A percentile compares a stretch with the other conserved stretches of the same genome.
Evolutionary conservation across 2,888 invertebrate species (phyloP).

Genomic region (Diaperis boleti): DNA sequence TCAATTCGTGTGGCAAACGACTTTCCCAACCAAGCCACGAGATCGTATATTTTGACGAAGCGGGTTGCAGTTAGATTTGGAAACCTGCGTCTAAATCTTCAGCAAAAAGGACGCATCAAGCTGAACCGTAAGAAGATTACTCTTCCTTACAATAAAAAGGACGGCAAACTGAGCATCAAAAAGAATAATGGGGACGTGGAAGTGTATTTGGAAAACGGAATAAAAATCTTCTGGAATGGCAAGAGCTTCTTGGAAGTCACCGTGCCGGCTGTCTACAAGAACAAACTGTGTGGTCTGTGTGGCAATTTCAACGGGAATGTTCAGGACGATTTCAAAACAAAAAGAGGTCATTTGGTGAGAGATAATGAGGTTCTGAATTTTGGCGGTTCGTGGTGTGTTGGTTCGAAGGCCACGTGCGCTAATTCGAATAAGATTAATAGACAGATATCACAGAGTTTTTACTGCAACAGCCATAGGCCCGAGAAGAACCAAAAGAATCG

Average conservation of each 20-base stretch:
- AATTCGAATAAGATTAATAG: constrained; percentile 58
- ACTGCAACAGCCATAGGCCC: constrained; percentile 49
- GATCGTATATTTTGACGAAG: constrained; percentile 91
- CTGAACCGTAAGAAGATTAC: constrained; percentile 82
- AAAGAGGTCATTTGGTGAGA: constrained; percentile 74
- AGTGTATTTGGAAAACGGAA: constrained; percentile 78
- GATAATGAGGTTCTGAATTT: constrained; percentile 78
- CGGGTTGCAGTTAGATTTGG: constrained; percentile 86
- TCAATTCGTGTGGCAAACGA: constrained; percentile 92
- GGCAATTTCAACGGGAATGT: constrained; percentile 93
- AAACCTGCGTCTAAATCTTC: constrained; percentile 83
- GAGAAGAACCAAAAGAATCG: constrained; percentile 44
- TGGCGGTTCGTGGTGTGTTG: constrained; percentile 92
- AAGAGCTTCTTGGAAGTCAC: constrained; percentile 89
- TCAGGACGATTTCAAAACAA: constrained; percentile 83
- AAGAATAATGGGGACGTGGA: constrained; percentile 77
- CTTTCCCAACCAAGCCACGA: constrained; percentile 75
- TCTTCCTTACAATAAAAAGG: constrained; percentile 77
- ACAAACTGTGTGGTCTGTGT: constrained; percentile 89
- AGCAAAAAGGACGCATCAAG: constrained; percentile 87
- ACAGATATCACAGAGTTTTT: not conserved
- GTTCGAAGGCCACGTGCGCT: constrained; percentile 76
- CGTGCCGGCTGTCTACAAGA: constrained; percentile 82
- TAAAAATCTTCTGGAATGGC: constrained; percentile 93
- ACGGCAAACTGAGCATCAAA: constrained; percentile 71